Base-by-base conservation (phyloP, 2,113 vertebrate species). In the Dipodomys spectabilis region DNA sequence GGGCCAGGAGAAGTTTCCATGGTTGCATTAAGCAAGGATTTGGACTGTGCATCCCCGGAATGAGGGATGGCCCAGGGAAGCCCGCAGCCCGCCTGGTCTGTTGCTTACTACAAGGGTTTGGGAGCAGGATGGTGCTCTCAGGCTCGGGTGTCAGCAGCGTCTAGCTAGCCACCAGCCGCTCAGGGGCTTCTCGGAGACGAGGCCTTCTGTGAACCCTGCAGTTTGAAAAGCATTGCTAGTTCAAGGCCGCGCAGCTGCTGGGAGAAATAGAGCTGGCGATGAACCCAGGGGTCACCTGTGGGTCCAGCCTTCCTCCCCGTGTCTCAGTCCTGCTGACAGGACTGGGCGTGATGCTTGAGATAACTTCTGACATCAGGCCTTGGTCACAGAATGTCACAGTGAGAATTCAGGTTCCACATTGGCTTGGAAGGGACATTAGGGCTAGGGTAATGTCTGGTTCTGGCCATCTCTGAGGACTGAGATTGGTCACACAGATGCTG, bases 41-140 rank as follows among this genome's bases (percentile, higher is more conserved):
- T 0, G 0, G 71, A 49, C 6, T 4, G 0, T n/a, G 39, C 32
- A 1, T 12, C 35, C 62, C 16, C 1, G 20, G 15, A 32, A 13
- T 10, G n/a, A 1, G 6, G 60, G 32, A 9, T 8, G n/a, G 53
- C 27, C 81, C 30, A 19, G 1, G 16, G 32, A 67, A 45, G 39
- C 53, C 53, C 15, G 53, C 53, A 57, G 53, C 15, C 53, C 16
- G 4, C 53, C 53, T 16, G 53, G 49, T 13, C 49, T 53, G 49
- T 9, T 13, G 49, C 49, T 53, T 3, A 53, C 10, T 53, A 9
- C 30, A 30, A 53, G 32, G 28, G 39, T 39, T 67, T 60, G 18
- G 35, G 72, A 60, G 32, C 57, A 62, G 80, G 27, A 6, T n/a
- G 9, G 2, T 44, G 80, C 18, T 25, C 39, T 67, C 6, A 35